Base-by-base conservation (phyloP, 2,113 vertebrate genomes). In the Aspiorhynchus laticeps region DNA sequence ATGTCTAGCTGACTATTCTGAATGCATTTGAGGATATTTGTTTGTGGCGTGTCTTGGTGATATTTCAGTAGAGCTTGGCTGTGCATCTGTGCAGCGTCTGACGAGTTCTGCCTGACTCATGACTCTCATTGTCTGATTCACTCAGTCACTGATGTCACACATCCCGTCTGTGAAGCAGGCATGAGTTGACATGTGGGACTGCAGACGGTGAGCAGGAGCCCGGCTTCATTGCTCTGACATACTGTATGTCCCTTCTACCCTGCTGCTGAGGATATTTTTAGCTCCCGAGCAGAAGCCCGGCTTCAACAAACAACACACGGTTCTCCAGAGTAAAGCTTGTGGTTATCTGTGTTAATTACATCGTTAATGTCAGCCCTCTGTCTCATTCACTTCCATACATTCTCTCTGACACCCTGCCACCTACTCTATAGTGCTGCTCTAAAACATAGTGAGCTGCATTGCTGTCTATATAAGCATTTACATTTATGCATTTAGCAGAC, bases 311-410 rank as follows among this genome's bases (percentile, higher is more conserved):
- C 61, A 65, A 48, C 59, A 28, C 19, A n/a, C 63, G n/a, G n/a
- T 28, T 83, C 75, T 78, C 88, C 38, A 51, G 41, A 86, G 81
- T 75, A 41, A 59, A 51, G 85, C 75, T 61, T 7, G 38, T 61
- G 79, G 76, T 87, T 71, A 85, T 87, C 88, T 85, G 67, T 87
- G 88, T 84, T 89, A 81, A 89, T 89, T 87, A 89, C 80, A 83
- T 33, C 17, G 5, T 67, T 83, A 83, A 89, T 77, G 88, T 87
- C 85, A 85, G 56, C 41, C 71, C 76, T 48, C 76, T 87, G 77
- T 61, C 88, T 81, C 85, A 56, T 8, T 59, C 48, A 5, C 36
- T 82, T 59, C 63, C 9, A 83, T 46, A 81, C 69, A 86, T 33
- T 80, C 71, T 71, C 67, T 59, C 67, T 74, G 53, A 80, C 67